Percentiles rank a stretch among this genome's conserved stretches.
Evolutionary conservation across 2,797 vertebrate genomes (phyloP).

Genomic region (Smutsia temminckii): DNA sequence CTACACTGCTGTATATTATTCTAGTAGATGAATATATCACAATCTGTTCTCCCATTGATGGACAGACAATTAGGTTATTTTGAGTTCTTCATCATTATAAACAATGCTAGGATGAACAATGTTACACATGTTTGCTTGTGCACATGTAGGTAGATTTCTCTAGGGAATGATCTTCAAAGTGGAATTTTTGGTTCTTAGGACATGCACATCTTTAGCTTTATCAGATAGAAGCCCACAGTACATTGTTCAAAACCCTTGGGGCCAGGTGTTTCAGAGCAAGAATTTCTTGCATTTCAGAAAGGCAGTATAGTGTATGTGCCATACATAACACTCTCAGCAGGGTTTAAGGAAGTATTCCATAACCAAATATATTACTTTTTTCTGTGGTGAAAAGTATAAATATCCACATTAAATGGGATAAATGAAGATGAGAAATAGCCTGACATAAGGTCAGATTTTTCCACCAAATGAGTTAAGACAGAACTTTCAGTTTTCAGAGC

Average conservation of each 20-base stretch:
- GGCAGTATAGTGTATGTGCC: not conserved
- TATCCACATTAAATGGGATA: not conserved
- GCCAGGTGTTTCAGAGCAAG: not conserved
- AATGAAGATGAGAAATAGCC: not conserved
- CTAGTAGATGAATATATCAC: not conserved
- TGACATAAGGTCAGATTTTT: not conserved
- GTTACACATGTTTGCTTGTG: not conserved
- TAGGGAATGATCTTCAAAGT: not conserved
- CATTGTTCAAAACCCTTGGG: not conserved
- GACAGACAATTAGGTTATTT: not conserved
- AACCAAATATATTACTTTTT: not conserved
- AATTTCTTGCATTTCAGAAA: not conserved
- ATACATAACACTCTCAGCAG: not conserved
- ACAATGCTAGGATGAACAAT: not conserved
- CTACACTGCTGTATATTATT: not conserved
- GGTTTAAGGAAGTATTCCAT: not conserved
- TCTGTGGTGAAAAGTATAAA: not conserved
- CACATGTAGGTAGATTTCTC: not conserved
- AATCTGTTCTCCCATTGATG: not conserved
- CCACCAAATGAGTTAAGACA: not conserved
- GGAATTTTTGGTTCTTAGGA: not conserved
- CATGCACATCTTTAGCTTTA: not conserved
- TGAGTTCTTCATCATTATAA: constrained; percentile 11
- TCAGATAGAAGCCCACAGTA: not conserved
- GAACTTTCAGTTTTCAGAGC: not conserved